Base-by-base conservation (phyloP, 2,888 invertebrate genomes). In the Macropis europaea region DNA sequence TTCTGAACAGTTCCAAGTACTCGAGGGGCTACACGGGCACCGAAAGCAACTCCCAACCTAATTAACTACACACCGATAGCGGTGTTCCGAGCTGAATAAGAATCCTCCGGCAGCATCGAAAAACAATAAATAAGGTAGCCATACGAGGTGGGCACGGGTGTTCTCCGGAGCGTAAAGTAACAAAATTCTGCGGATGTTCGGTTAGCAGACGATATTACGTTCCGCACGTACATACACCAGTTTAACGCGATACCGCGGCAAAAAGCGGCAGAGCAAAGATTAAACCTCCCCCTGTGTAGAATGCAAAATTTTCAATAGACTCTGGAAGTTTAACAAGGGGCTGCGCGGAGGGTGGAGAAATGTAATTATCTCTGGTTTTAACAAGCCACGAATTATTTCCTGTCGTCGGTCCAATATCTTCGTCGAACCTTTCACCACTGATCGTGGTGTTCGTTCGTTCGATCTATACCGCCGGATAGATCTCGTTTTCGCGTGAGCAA, bases 401-500 rank as follows among this genome's bases (percentile, higher is more conserved):
- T 36, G 66, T 64, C 66, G 54, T 42, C 54, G 48, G 11, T 42
- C 19, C 54, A 36, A 68, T 68, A 66, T 66, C 56, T 68, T 15
- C 11, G 19, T 15, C 9, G 13, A 19, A 24, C 34, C 22, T 22
- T 57, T 50, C 7, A 30, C 19, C 56, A 22, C 40, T 40, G 45
- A 5, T 17, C 70, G 24, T 17, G 32, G 32, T 57, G 40, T 34
- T 34, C 52, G 56, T 60, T 68, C 64, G 61, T n/a, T n/a, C n/a
- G n/a, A n/a, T n/a, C n/a, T n/a, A n/a, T n/a, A n/a, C n/a, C n/a
- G n/a, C n/a, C 47, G 53, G 61, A 59, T 56, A 68, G 34, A 45
- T 68, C 71, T 73, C 63, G 72, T 76, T 67, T 50, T 40, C 56
- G 52, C 19, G 45, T 34, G 59, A 40, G 63, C 68, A 52, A 72